A percentile compares a stretch with the other conserved stretches of the same genome.
Conservation (phyloP, 2,888 invertebrate species). For the Lithophane semibrunnea region DNA sequence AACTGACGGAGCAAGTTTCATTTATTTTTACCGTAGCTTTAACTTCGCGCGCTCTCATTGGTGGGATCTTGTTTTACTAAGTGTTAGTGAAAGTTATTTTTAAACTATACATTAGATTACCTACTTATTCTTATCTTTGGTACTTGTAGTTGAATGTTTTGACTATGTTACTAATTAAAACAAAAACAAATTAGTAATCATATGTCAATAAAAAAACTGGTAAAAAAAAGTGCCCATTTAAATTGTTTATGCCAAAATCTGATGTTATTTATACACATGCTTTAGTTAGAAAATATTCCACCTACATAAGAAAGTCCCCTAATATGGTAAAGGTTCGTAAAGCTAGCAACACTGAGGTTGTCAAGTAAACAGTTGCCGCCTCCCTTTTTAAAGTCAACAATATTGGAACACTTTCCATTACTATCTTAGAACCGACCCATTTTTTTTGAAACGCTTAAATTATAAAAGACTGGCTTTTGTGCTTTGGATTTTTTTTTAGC, state of each 20-base stretch:
- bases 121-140: constrained; percentile 3
- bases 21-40: constrained; percentile 54
- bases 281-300: background rate
- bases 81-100: constrained; percentile 32
- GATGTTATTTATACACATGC: background rate
- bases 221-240: background rate
- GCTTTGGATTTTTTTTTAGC: constrained; percentile 41
- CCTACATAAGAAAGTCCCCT: background rate
- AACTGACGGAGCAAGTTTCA: constrained; percentile 51
- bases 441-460: constrained; percentile 10
- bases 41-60: constrained; percentile 42
- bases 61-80: constrained; percentile 19
- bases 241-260: background rate
- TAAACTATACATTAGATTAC: constrained; percentile 7
- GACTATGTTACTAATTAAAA: background rate
- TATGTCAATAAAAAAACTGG: background rate
- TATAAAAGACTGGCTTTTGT: constrained; percentile 5
- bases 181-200: background rate
- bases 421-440: constrained; percentile 26
- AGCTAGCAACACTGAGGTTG: constrained; percentile 58
- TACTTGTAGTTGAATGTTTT: background rate
- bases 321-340: background rate
- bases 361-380: constrained; percentile 44
- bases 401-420: constrained; percentile 51
- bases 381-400: constrained; percentile 51